Conservation (phyloP, 2,113 vertebrate genomes). For the Penelope pileata region DNA sequence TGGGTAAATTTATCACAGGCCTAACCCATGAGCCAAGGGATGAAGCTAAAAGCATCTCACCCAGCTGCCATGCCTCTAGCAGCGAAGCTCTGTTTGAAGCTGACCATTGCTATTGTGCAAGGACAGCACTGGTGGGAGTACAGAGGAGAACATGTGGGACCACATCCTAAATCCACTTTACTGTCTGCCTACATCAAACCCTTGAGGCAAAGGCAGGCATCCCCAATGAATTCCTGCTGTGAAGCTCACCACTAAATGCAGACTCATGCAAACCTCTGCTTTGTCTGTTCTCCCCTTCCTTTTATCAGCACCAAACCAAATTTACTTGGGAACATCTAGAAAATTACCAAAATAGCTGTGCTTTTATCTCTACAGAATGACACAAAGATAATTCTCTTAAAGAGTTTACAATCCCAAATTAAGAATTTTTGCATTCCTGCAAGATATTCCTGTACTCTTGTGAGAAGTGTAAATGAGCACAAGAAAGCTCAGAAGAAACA, state of each 20-base stretch:
- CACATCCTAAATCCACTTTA: background rate
- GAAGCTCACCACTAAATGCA: background rate
- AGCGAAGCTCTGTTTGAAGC: background rate
- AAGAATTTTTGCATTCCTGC: background rate
- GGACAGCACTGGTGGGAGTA: background rate
- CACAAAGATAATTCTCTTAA: background rate
- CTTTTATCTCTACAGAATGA: background rate
- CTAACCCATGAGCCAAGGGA: background rate
- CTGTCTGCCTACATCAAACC: background rate
- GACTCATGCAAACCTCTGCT: background rate
- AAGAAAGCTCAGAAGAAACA: background rate
- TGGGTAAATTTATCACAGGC: background rate
- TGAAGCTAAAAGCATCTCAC: background rate
- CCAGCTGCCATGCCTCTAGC: background rate
- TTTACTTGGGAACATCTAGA: background rate
- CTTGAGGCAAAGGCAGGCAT: background rate
- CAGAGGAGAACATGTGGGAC: background rate
- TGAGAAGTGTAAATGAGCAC: background rate
- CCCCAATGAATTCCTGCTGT: background rate
- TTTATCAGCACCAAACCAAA: background rate
- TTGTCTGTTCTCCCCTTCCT: background rate
- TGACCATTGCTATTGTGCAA: fast-evolving
- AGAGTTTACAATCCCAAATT: background rate
- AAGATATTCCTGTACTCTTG: background rate
- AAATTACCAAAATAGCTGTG: background rate